These are phyloP conservation scores for Cercopithecus neglectus DNA, from an alignment of 2,797 vertebrate species.

Conservation along the genomic window DNA sequence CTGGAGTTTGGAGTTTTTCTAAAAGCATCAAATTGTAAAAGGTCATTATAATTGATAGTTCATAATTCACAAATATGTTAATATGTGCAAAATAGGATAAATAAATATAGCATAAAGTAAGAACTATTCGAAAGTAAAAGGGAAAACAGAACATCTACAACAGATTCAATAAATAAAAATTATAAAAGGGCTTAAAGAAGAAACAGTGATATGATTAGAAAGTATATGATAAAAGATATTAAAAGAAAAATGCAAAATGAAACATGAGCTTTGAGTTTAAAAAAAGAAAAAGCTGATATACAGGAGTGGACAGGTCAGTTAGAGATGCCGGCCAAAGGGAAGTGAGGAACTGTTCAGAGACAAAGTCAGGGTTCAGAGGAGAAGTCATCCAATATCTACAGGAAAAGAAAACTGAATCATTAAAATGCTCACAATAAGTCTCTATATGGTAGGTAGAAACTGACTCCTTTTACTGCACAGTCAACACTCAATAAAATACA, in stretches of 20 bases:
- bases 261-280: neutral
- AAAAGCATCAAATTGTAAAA: neutral
- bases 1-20: neutral
- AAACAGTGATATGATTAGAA: neutral
- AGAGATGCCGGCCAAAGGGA: neutral
- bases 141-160: neutral
- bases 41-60: neutral
- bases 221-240: neutral
- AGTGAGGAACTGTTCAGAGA: neutral
- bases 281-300: neutral
- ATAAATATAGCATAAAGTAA: neutral
- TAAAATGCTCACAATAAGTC: neutral
- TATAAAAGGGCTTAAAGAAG: neutral
- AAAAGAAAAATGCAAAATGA: neutral
- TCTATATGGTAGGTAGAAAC: too few species aligned
- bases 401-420: neutral
- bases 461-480: neutral
- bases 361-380: neutral
- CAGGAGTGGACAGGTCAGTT: neutral
- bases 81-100: neutral
- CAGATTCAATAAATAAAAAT: neutral
- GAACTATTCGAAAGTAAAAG: neutral
- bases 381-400: neutral
- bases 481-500: neutral
- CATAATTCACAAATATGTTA: neutral